phyloP scores from a whole-genome alignment of 2,888 invertebrate species.

The Epinotia bilunana region DNA sequence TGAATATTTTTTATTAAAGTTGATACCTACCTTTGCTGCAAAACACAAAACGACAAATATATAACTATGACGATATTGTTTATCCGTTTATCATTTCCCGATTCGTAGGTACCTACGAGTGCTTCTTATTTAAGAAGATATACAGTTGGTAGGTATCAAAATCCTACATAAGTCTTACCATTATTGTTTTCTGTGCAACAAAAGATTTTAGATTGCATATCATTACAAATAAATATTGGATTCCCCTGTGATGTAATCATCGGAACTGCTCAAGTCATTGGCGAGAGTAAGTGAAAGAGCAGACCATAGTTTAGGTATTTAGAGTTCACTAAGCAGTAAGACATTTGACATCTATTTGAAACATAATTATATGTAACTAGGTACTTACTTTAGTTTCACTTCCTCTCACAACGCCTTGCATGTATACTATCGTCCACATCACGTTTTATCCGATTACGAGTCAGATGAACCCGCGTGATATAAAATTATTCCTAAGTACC shows the following conservation, averaged over 20 bases:
- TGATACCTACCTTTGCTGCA: slow-evolving; percentile 57
- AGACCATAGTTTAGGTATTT: not conserved
- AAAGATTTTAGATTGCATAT: slow-evolving; percentile 59
- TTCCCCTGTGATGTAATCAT: slow-evolving; percentile 36
- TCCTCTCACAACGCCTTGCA: not conserved
- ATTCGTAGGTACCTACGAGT: slow-evolving; percentile 53
- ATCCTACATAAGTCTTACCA: slow-evolving; percentile 55
- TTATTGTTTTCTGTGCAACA: slow-evolving; percentile 59
- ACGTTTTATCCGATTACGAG: not conserved
- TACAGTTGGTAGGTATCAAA: slow-evolving; percentile 60
- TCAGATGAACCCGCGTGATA: not conserved
- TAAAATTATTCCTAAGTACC: not conserved
- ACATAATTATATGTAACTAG: too few relatives aligned
- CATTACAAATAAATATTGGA: slow-evolving; percentile 46
- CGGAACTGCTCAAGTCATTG: not conserved
- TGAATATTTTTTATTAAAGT: slow-evolving; percentile 49
- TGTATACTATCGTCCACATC: not conserved
- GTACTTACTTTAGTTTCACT: not conserved
- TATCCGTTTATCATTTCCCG: slow-evolving; percentile 61
- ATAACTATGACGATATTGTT: slow-evolving; percentile 50
- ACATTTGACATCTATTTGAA: too few relatives aligned
- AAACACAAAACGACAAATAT: slow-evolving; percentile 53
- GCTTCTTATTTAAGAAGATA: slow-evolving; percentile 68
- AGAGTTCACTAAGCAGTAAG: too few relatives aligned
- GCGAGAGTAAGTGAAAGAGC: not conserved